A percentile compares a stretch with the other conserved stretches of the same genome.
Evolutionary conservation across 2,888 invertebrate genomes (phyloP).

Genomic region (Lasioglossum morio): DNA sequence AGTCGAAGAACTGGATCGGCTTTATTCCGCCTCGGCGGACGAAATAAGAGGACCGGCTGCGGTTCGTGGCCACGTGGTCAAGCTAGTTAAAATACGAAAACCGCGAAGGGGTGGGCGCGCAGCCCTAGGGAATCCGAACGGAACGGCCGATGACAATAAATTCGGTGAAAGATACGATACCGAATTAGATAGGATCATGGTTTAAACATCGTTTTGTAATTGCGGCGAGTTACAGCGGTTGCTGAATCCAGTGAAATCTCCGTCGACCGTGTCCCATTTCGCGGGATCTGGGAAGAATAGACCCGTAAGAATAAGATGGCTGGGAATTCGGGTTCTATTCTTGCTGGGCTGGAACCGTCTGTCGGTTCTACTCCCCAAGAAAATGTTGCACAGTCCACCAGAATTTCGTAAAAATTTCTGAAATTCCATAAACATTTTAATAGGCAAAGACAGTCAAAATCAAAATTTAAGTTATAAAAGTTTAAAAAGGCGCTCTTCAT

Average conservation of each 20-base stretch:
- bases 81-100: conserved; percentile 36
- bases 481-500: not conserved
- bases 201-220: conserved; percentile 50
- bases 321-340: not conserved
- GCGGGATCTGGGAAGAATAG: not conserved
- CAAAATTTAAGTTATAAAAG: not conserved
- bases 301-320: not conserved
- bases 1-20: conserved; percentile 36
- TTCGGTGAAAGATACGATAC: conserved; percentile 24
- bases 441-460: not conserved
- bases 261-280: conserved; percentile 20
- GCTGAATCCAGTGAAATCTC: conserved; percentile 29
- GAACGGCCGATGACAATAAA: conserved; percentile 46
- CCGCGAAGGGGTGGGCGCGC: not conserved
- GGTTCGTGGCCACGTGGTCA: conserved; percentile 29
- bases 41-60: conserved; percentile 38
- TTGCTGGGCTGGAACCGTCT: not conserved
- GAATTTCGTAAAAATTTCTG: not conserved
- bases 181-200: conserved; percentile 44
- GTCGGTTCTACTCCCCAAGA: not conserved
- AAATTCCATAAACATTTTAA: not conserved
- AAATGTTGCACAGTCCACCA: not conserved
- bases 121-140: not conserved
- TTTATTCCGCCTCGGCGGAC: conserved; percentile 38
- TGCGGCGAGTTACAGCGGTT: conserved; percentile 38